phyloP scores from a whole-genome alignment of 2,113 vertebrate species.

The Malaclemys terrapin region DNA sequence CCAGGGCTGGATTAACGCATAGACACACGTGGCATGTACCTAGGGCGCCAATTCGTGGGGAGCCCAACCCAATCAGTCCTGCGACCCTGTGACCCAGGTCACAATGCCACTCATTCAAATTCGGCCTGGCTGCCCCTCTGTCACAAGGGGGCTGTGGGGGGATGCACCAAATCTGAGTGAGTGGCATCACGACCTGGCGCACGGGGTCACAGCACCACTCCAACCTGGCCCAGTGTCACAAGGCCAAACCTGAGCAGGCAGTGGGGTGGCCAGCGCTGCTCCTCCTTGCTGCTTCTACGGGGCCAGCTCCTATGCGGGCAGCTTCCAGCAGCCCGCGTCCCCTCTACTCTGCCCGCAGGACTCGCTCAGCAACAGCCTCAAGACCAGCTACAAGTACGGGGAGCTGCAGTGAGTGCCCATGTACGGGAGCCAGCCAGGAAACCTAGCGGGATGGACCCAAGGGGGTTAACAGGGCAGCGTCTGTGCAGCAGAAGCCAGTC shows the following conservation, averaged over 20 bases:
- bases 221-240: neutral
- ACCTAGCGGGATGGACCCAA: neutral
- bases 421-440: neutral
- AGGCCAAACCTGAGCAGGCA: neutral
- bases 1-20: neutral
- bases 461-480: neutral
- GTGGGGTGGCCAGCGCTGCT: no score
- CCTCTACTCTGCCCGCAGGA: neutral
- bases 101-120: neutral
- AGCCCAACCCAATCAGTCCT: neutral
- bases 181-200: no score
- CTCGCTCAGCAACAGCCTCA: neutral
- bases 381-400: neutral
- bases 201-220: neutral
- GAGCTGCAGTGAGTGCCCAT: neutral
- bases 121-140: no score
- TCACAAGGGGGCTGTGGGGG: no score
- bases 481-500: neutral
- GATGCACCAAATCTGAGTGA: no score
- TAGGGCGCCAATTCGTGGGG: no score
- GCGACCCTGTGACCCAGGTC: neutral
- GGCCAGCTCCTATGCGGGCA: no score
- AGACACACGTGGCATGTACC: neutral
- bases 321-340: neutral
- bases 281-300: no score